These are phyloP conservation scores for Lamellibrachia satsuma DNA, from an alignment of 2,888 invertebrate genomes.

Conservation along the genomic window DNA sequence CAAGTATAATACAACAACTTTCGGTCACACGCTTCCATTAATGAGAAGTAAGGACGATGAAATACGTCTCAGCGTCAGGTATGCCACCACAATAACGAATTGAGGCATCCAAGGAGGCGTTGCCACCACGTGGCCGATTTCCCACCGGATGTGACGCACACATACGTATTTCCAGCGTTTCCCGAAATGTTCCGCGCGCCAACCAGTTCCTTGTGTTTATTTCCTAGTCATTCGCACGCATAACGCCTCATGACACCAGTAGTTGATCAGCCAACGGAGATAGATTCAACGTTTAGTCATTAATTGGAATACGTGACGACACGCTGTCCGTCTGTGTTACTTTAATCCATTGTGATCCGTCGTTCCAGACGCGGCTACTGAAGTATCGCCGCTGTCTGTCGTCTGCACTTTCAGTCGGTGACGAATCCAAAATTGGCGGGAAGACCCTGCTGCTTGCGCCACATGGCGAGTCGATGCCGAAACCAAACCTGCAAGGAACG, in stretches of 20 bases:
- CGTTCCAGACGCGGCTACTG: no score
- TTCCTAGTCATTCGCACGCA: background rate
- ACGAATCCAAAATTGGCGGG: slow-evolving; percentile 40
- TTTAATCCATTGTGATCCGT: background rate
- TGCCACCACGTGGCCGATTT: no score
- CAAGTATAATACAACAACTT: no score
- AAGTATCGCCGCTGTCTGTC: background rate
- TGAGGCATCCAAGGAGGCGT: no score
- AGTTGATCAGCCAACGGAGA: background rate
- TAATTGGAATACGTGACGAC: background rate
- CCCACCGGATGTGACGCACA: no score
- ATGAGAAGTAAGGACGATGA: no score
- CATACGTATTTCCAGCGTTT: no score
- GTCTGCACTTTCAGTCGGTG: background rate
- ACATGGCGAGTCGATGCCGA: slow-evolving; percentile 59
- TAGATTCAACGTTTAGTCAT: background rate
- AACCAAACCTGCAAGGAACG: slow-evolving; percentile 58
- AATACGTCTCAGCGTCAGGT: no score
- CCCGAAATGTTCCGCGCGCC: no score
- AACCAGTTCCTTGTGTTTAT: no score
- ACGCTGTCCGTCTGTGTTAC: background rate
- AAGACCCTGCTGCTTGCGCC: slow-evolving; percentile 62
- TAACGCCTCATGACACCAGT: background rate
- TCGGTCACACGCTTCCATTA: no score
- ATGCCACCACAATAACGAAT: no score